Evolutionary conservation across 2,797 vertebrate genomes (phyloP).

Genomic region (Channallabes apus): DNA sequence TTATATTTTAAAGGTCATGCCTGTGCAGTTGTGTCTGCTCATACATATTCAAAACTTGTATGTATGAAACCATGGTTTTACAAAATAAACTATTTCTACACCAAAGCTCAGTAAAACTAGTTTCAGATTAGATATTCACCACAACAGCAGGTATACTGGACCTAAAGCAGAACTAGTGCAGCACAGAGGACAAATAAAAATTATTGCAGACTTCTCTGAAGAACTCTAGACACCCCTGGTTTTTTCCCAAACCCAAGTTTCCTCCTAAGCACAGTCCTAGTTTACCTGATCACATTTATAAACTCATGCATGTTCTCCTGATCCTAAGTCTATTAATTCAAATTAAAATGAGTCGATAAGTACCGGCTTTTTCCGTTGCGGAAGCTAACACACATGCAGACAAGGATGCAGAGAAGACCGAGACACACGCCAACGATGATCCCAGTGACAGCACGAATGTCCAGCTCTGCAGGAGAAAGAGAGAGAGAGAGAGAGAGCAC

Average conservation of each 20-base stretch:
- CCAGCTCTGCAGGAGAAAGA: slow-evolving; percentile 77
- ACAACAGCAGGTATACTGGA: not conserved
- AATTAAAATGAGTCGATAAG: slow-evolving; percentile 26
- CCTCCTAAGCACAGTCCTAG: not conserved
- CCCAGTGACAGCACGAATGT: slow-evolving; percentile 91
- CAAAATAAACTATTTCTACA: slow-evolving; percentile 30
- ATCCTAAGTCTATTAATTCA: not conserved
- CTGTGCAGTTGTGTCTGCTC: slow-evolving; percentile 25
- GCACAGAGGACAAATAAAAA: not conserved
- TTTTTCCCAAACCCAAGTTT: not conserved
- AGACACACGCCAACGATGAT: slow-evolving; percentile 95
- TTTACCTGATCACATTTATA: not conserved
- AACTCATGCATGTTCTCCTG: not conserved
- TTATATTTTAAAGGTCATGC: slow-evolving; percentile 48
- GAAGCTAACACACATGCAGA: slow-evolving; percentile 95
- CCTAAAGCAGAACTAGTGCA: not conserved
- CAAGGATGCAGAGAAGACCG: slow-evolving; percentile 91
- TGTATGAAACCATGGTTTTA: slow-evolving; percentile 18
- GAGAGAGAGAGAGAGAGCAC: not conserved
- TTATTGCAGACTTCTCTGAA: not conserved
- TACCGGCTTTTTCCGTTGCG: slow-evolving; percentile 87
- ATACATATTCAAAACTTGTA: slow-evolving; percentile 39
- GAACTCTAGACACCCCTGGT: not conserved
- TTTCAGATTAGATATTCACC: not conserved
- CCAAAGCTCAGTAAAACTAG: slow-evolving; percentile 34